These are phyloP conservation scores for Eumaeus atala DNA, from an alignment of 1,140 invertebrate species.

Conservation along the genomic window DNA sequence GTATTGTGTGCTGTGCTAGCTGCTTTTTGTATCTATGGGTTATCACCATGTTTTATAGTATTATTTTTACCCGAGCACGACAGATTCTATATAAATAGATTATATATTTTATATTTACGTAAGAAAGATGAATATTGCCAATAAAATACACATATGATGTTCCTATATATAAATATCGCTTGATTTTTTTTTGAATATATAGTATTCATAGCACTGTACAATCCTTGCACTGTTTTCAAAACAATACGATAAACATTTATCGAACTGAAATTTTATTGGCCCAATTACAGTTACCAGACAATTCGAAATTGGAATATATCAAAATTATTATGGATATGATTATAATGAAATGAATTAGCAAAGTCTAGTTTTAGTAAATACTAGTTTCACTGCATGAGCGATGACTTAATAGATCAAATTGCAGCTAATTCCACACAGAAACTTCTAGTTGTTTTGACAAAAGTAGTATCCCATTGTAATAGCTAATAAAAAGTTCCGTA, in stretches of 20 bases:
- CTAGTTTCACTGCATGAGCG: slow-evolving; percentile 52
- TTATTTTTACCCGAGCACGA: slow-evolving; percentile 56
- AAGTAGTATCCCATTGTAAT: slow-evolving; percentile 48
- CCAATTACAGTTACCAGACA: neutral
- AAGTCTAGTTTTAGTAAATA: slow-evolving; percentile 7
- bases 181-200: slow-evolving; percentile 42
- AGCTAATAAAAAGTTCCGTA: slow-evolving; percentile 50
- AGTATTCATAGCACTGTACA: slow-evolving; percentile 63
- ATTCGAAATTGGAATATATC: neutral
- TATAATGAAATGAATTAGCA: too few species aligned
- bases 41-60: slow-evolving; percentile 67
- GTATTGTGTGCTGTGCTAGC: slow-evolving; percentile 73
- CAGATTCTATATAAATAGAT: slow-evolving; percentile 19
- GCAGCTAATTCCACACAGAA: slow-evolving; percentile 67
- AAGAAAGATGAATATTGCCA: slow-evolving; percentile 10
- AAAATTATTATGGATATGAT: neutral
- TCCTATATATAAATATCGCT: slow-evolving; percentile 30
- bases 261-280: slow-evolving; percentile 14
- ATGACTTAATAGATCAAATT: slow-evolving; percentile 68
- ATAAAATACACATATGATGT: slow-evolving; percentile 15
- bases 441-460: slow-evolving; percentile 46
- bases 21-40: slow-evolving; percentile 74
- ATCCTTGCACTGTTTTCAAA: slow-evolving; percentile 41
- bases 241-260: too few species aligned
- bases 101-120: slow-evolving; percentile 7